Base-by-base conservation (phyloP, 2,797 vertebrate species). In the Poliocrania exsul region DNA sequence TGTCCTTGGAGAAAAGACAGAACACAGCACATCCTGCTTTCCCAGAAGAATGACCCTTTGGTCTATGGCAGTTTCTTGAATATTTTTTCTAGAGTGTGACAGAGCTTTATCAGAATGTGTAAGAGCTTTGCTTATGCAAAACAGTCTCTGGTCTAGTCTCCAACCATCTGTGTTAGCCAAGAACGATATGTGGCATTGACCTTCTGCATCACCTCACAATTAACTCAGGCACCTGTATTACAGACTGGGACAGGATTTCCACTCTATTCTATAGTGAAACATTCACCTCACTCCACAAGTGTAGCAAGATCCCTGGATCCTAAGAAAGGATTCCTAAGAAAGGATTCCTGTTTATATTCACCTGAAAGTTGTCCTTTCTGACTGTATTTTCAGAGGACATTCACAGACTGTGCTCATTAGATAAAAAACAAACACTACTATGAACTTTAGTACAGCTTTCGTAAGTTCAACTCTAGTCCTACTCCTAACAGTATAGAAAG, bases 21-120 rank as follows among this genome's bases (percentile, higher is more conserved):
- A 88, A 71, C 7, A 3, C 54, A 73, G 47, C 28, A 29, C 1
- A 19, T 66, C 66, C 20, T 0, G 0, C 17, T 47, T 75, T 74
- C 44, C 33, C 33, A 72, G 57, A 72, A 61, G 15, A 90, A 79
- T 40, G 23, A 66, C 5, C 7, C 7, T 81, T 19, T 37, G 56
- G 33, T 33, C 67, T 81, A 33, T 6, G 29, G 23, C 13, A 56
- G 33, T 11, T 11, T 65, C 53, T 50, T 75, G 16, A 58, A 15
- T 8, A 11, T 10, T 67, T 81, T 60, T 90, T 24, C 47, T 25
- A 40, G 13, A 33, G 8, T 66, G 28, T 82, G 31, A 78, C 0
- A 66, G n/a, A 90, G 33, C 35, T 92, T 69, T 74, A 66, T 35
- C 16, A 79, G 33, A 25, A 5, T n/a, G n/a, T 4, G 2, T 23